Percentiles rank a stretch among this genome's conserved stretches.
Conservation (phyloP, 2,888 invertebrate species). For the Phalera bucephala region DNA sequence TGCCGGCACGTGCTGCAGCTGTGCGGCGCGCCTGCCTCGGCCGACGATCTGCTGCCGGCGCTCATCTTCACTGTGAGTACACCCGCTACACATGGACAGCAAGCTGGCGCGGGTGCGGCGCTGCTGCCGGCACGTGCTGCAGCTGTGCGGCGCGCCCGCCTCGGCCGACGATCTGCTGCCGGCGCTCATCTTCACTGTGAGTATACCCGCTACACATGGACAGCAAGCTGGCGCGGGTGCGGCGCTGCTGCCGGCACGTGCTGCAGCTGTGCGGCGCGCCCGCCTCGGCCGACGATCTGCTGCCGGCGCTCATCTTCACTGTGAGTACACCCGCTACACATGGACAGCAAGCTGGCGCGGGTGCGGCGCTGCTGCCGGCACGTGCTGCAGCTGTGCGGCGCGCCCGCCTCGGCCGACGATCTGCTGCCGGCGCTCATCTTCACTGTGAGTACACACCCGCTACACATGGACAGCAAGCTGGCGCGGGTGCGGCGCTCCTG, state of each 20-base stretch:
- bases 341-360: constrained; percentile 92
- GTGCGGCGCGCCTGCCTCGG: constrained; percentile 92
- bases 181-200: constrained; percentile 95
- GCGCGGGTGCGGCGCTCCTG: constrained; percentile 95
- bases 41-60: constrained; percentile 98
- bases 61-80: constrained; percentile 92
- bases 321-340: constrained; percentile 55
- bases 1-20: constrained; percentile 95
- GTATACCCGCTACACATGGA: too few relatives aligned
- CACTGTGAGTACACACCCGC: constrained; percentile 84
- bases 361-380: constrained; percentile 95
- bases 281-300: constrained; percentile 98
- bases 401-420: constrained; percentile 97
- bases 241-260: constrained; percentile 95
- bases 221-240: constrained; percentile 95
- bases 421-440: constrained; percentile 98
- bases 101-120: constrained; percentile 95
- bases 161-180: constrained; percentile 99
- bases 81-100: constrained; percentile 80
- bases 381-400: constrained; percentile 92
- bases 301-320: constrained; percentile 98
- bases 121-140: constrained; percentile 95
- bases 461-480: constrained; percentile 89
- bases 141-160: constrained; percentile 90
- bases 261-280: constrained; percentile 91